Evolutionary conservation across 2,797 vertebrate genomes (phyloP).

Genomic region (Chiloscyllium punctatum): DNA sequence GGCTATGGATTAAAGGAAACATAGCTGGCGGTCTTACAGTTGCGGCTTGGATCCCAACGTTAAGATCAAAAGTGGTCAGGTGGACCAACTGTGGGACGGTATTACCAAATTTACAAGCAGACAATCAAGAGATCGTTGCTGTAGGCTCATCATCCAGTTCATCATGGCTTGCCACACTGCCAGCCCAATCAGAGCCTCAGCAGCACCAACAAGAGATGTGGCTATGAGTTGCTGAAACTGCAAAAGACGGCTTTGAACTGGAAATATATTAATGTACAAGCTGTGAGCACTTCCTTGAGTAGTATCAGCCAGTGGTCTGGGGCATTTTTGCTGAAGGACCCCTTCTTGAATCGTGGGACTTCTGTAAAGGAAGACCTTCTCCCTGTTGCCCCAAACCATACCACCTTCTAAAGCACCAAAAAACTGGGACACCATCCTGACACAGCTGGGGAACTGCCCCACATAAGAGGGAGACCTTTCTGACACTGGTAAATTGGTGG

Average conservation of each 20-base stretch:
- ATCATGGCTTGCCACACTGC: neutral
- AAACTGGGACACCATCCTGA: neutral
- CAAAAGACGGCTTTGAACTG: no score
- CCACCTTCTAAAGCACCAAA: no score
- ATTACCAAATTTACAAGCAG: neutral
- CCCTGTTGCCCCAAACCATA: no score
- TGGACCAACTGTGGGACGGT: neutral
- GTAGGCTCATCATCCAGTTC: neutral
- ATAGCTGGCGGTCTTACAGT: neutral
- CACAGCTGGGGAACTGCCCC: no score
- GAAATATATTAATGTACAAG: no score
- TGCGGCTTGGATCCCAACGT: neutral
- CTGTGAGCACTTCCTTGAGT: no score
- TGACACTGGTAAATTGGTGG: neutral
- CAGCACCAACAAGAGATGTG: neutral
- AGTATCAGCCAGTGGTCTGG: neutral
- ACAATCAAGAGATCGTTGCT: neutral
- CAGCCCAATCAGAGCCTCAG: no score
- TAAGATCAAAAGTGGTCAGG: neutral
- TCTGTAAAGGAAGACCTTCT: neutral
- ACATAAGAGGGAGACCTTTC: no score
- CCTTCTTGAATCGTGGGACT: neutral
- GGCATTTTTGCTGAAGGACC: neutral
- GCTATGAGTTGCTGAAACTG: no score
- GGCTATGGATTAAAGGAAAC: neutral